A percentile compares a stretch with the other conserved stretches of the same genome.
These are phyloP conservation scores for Nemotelus pantherinus DNA, from an alignment of 2,888 invertebrate genomes.

Conservation along the genomic window DNA sequence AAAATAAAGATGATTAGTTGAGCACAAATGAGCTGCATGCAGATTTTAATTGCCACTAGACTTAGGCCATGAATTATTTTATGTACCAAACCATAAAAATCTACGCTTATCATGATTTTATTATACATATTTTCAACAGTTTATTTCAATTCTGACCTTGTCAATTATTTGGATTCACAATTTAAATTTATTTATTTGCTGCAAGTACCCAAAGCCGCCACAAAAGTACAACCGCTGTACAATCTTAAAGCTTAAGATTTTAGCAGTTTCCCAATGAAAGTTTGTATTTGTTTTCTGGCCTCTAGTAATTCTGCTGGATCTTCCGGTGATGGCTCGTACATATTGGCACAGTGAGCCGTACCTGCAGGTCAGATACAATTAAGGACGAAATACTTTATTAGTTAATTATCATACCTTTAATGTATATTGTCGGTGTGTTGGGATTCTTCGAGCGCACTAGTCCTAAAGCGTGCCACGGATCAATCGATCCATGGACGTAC, in stretches of 20 bases:
- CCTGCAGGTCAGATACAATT: conserved; percentile 67
- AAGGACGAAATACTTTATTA: background rate
- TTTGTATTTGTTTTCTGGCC: conserved; percentile 70
- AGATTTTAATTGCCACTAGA: too few relatives aligned
- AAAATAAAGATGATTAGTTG: too few relatives aligned
- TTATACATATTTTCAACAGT: too few relatives aligned
- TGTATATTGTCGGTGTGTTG: conserved; percentile 75
- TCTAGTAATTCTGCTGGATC: conserved; percentile 75
- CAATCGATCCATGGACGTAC: conserved; percentile 88
- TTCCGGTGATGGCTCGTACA: conserved; percentile 79
- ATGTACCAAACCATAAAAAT: too few relatives aligned
- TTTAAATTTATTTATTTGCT: too few relatives aligned
- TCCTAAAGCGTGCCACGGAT: conserved; percentile 88
- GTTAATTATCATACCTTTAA: conserved; percentile 69
- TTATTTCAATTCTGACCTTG: too few relatives aligned
- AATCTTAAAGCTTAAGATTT: background rate
- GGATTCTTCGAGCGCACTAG: conserved; percentile 69
- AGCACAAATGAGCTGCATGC: too few relatives aligned
- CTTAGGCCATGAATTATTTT: too few relatives aligned
- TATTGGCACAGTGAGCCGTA: conserved; percentile 94
- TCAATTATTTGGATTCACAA: too few relatives aligned
- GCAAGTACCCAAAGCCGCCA: too few relatives aligned
- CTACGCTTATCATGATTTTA: too few relatives aligned
- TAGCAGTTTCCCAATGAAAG: conserved; percentile 36
- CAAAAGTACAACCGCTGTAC: too few relatives aligned